Percentiles rank a stretch among this genome's conserved stretches.
These are phyloP conservation scores for Peucedramus taeniatus DNA, from an alignment of 2,113 vertebrate species.

Conservation along the genomic window DNA sequence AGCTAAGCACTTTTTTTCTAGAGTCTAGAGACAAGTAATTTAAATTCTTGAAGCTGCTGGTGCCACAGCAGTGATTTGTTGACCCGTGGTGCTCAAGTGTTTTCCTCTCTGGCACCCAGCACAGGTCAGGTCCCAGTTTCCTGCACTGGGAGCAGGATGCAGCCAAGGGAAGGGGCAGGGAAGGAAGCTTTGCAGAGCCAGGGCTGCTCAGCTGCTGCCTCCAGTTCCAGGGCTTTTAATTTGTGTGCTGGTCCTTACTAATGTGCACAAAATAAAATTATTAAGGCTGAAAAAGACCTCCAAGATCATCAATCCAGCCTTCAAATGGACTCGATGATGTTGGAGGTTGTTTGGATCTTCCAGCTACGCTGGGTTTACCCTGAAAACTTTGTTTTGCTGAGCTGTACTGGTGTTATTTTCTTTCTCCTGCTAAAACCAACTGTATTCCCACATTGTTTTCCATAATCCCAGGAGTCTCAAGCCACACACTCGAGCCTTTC, in stretches of 20 bases:
- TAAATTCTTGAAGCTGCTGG: background rate
- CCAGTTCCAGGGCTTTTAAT: background rate
- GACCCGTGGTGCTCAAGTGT: accelerated
- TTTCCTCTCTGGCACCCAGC: background rate
- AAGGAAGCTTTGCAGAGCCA: background rate
- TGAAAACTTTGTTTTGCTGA: accelerated
- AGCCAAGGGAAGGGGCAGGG: background rate
- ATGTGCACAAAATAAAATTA: background rate
- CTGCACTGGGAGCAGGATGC: background rate
- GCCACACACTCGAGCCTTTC: background rate
- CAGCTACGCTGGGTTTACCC: accelerated
- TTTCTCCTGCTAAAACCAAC: accelerated
- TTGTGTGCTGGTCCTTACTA: accelerated
- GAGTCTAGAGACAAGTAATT: background rate
- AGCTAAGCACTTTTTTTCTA: background rate
- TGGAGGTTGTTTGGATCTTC: background rate
- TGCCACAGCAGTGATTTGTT: background rate
- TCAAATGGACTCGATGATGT: accelerated
- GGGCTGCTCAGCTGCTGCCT: background rate
- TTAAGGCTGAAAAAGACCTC: too few relatives aligned
- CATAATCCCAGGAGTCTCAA: background rate
- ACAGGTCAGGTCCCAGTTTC: background rate
- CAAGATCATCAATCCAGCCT: too few relatives aligned
- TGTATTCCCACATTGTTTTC: background rate
- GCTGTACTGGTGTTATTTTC: background rate